Percentiles rank a stretch among this genome's conserved stretches.
phyloP scores from a whole-genome alignment of 2,113 vertebrate genomes.

The Pituophis catenifer region DNA sequence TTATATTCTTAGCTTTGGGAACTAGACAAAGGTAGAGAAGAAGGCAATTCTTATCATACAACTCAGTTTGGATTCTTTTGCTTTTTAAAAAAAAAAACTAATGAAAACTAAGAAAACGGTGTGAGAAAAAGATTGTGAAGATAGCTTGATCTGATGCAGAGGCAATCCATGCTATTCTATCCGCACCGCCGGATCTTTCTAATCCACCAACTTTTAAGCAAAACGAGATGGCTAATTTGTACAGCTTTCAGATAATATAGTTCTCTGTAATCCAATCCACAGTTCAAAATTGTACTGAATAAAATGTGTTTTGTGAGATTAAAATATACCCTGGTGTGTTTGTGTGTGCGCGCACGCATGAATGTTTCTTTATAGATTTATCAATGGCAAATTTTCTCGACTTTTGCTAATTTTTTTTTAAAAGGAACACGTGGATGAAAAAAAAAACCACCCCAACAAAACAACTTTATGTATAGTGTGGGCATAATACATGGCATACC shows the following conservation, averaged over 20 bases:
- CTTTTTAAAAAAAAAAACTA: too few species aligned
- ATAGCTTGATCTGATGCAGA: background rate
- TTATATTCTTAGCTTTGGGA: background rate
- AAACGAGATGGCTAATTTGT: background rate
- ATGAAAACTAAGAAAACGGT: background rate
- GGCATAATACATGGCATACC: background rate
- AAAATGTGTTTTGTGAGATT: background rate
- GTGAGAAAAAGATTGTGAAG: background rate
- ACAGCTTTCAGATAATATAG: background rate
- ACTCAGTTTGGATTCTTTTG: background rate
- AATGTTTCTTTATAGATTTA: too few species aligned
- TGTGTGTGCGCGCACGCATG: too few species aligned
- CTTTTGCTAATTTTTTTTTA: background rate
- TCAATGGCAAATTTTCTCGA: background rate
- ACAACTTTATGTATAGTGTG: background rate
- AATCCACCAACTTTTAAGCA: background rate
- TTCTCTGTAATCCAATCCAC: background rate
- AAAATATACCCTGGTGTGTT: background rate
- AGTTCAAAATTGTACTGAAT: background rate
- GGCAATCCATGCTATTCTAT: background rate
- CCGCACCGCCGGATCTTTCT: background rate
- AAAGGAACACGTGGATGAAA: background rate
- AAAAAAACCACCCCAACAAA: background rate
- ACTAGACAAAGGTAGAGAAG: background rate
- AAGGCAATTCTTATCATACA: background rate